These are phyloP conservation scores for Notodromas monacha DNA, from an alignment of 2,888 invertebrate species.

Conservation along the genomic window DNA sequence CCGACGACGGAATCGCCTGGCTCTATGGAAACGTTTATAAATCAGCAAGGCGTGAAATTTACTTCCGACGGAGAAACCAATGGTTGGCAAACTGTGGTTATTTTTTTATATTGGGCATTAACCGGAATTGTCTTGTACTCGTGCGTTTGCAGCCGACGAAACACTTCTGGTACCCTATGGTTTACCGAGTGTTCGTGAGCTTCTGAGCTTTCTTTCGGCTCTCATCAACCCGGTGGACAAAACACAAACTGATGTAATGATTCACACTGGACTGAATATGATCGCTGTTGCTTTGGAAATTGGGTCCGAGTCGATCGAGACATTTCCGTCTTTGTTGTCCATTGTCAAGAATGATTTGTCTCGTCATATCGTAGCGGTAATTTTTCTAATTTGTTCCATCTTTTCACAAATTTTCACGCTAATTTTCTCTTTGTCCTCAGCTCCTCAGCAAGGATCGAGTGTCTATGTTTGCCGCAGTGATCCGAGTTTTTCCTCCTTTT, in stretches of 20 bases:
- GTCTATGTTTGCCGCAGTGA: conserved; percentile 58
- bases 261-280: conserved; percentile 61
- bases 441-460: conserved; percentile 53
- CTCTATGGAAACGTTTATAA: too few species aligned
- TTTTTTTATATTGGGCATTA: too few species aligned
- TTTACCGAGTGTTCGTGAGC: conserved; percentile 66
- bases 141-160: too few species aligned
- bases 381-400: too few species aligned
- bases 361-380: conserved; percentile 37
- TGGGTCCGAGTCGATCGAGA: conserved; percentile 52
- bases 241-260: conserved; percentile 70
- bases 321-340: conserved; percentile 31
- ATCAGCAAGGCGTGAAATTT: too few species aligned
- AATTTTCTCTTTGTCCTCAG: conserved; percentile 19
- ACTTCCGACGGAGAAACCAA: too few species aligned
- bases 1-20: too few species aligned
- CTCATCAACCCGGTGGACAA: conserved; percentile 70
- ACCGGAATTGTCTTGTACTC: too few species aligned
- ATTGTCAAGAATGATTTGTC: conserved; percentile 68
- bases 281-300: conserved; percentile 82
- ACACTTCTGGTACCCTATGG: conserved; percentile 50
- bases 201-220: conserved; percentile 69
- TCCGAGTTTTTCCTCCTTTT: conserved; percentile 74
- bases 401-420: background rate
- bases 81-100: too few species aligned